Conservation (phyloP, 2,113 vertebrate species). For the Cheilinus undulatus region DNA sequence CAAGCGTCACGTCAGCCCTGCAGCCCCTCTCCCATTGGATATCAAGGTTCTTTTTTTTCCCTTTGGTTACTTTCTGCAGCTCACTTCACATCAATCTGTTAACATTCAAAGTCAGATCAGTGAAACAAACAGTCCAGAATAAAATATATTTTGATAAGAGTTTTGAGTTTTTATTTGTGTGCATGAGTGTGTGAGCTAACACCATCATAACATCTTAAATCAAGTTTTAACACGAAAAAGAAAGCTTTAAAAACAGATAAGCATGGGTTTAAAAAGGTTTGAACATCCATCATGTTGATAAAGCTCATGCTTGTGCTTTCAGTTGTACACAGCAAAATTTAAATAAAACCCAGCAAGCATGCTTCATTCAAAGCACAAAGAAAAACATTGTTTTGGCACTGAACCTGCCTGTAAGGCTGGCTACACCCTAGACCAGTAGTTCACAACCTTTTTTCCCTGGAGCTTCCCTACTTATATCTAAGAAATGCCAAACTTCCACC, state of each 20-base stretch:
- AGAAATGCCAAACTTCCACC: too few relatives aligned
- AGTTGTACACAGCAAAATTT: neutral
- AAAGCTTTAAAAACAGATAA: slow-evolving; percentile 23
- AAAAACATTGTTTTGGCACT: too few relatives aligned
- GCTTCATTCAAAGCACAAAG: neutral
- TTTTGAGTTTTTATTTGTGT: slow-evolving; percentile 77
- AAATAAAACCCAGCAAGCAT: neutral
- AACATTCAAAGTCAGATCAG: slow-evolving; percentile 96
- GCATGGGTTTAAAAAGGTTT: neutral
- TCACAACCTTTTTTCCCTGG: too few relatives aligned
- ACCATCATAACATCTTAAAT: slow-evolving; percentile 23
- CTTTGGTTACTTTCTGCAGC: slow-evolving; percentile 88
- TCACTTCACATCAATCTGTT: slow-evolving; percentile 97
- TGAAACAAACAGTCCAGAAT: slow-evolving; percentile 95
- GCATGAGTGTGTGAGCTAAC: slow-evolving; percentile 9
- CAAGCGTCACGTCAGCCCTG: slow-evolving; percentile 78
- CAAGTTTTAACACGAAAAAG: neutral
- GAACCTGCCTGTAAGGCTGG: neutral
- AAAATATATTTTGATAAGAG: slow-evolving; percentile 99
- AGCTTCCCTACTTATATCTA: too few relatives aligned
- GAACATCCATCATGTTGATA: neutral
- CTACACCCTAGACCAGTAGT: too few relatives aligned
- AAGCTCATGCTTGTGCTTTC: slow-evolving; percentile 7
- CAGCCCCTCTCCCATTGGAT: slow-evolving; percentile 26
- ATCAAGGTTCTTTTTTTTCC: slow-evolving; percentile 69